Conservation (phyloP, 1,140 invertebrate genomes). For the Belonocnema kinseyi region DNA sequence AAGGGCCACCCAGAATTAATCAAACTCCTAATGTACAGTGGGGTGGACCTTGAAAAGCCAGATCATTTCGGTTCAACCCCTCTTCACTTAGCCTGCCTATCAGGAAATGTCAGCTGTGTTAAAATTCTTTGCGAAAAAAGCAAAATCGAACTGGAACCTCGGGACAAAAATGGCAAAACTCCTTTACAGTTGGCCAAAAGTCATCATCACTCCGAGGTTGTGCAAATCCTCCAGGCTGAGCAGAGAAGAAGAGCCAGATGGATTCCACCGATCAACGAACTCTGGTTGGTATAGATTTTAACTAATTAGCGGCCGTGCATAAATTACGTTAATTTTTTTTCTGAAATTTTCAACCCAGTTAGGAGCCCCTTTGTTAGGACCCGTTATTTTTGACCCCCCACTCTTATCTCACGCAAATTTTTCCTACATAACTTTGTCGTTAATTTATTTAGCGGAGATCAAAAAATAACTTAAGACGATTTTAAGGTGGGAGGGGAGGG, state of each 20-base stretch:
- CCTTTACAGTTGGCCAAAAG: conserved; percentile 91
- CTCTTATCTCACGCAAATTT: too few relatives aligned
- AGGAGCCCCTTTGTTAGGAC: too few relatives aligned
- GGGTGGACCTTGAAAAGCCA: conserved; percentile 89
- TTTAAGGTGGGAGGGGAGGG: too few relatives aligned
- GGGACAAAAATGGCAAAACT: conserved; percentile 94
- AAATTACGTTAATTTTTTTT: too few relatives aligned
- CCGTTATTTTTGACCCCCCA: too few relatives aligned
- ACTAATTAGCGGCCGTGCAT: too few relatives aligned
- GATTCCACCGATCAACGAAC: conserved; percentile 89
- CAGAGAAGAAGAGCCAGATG: conserved; percentile 87
- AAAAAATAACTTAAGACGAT: too few relatives aligned
- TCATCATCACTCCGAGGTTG: conserved; percentile 89
- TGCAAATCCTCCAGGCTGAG: conserved; percentile 87
- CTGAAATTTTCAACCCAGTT: too few relatives aligned
- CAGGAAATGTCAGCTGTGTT: conserved; percentile 88
- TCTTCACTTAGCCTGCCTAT: conserved; percentile 93
- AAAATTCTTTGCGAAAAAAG: conserved; percentile 92
- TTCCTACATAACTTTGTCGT: too few relatives aligned
- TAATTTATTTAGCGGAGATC: too few relatives aligned
- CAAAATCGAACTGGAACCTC: conserved; percentile 88
- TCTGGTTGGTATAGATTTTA: conserved; percentile 79
- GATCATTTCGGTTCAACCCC: conserved; percentile 96
- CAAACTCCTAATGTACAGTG: conserved; percentile 91
- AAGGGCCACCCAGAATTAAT: conserved; percentile 94